Percentiles rank a stretch among this genome's conserved stretches.
These are phyloP conservation scores for Nannoperca obscura DNA, from an alignment of 2,797 vertebrate species.

Conservation along the genomic window DNA sequence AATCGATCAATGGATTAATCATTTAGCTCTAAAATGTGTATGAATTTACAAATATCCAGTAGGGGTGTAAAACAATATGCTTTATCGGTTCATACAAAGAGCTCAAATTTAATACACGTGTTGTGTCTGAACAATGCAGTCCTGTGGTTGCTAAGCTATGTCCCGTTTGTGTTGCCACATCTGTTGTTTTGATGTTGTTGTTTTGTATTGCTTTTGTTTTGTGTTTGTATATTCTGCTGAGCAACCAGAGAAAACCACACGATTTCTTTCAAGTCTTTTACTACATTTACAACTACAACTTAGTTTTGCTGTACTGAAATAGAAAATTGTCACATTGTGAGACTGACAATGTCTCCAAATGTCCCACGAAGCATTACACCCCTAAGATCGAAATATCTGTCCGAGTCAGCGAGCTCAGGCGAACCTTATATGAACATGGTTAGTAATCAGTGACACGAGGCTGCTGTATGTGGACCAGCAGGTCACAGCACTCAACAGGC, in stretches of 20 bases:
- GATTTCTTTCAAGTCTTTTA: background rate
- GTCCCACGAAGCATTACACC: background rate
- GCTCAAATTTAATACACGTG: background rate
- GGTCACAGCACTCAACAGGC: slow-evolving; percentile 6
- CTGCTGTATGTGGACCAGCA: slow-evolving; percentile 1
- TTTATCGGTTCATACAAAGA: background rate
- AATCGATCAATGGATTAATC: background rate
- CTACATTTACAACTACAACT: background rate
- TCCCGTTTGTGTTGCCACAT: slow-evolving; percentile 21
- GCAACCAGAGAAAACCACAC: slow-evolving; percentile 5
- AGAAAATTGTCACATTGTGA: background rate
- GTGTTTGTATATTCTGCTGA: slow-evolving; percentile 12
- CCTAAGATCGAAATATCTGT: background rate
- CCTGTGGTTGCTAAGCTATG: slow-evolving; percentile 19
- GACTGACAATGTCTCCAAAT: background rate
- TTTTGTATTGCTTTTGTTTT: slow-evolving; percentile 11
- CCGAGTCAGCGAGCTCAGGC: background rate
- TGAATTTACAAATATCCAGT: background rate
- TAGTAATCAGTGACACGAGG: slow-evolving; percentile 48
- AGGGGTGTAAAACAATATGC: background rate
- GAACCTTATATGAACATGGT: slow-evolving; percentile 32
- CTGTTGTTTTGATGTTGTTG: slow-evolving; percentile 10
- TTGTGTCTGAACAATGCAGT: slow-evolving; percentile 9
- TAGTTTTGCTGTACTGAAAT: background rate
- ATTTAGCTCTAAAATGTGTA: background rate